Evolutionary conservation across 64 coral and sea anemone genomes (phyloP).

Genomic region (Anthopleura sola): DNA sequence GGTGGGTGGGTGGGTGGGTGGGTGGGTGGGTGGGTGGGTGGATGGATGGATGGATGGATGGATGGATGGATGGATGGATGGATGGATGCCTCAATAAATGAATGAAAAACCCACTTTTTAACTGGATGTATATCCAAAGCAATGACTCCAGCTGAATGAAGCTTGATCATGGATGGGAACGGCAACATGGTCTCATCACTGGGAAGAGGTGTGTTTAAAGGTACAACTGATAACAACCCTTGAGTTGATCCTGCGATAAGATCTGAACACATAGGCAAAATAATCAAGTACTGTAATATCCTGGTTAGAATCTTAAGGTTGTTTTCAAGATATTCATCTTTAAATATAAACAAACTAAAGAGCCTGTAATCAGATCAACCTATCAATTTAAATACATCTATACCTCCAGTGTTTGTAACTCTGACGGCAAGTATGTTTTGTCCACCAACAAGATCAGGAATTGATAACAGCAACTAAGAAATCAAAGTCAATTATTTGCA

Average conservation of each 20-base stretch:
- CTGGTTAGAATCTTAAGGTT: no score
- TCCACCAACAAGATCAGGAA: slow-evolving; percentile 13
- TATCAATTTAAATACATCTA: not conserved
- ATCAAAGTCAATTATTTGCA: not conserved
- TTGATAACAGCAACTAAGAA: not conserved
- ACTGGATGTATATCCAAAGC: slow-evolving; percentile 11
- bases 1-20: no score
- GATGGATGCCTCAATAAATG: no score
- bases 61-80: no score
- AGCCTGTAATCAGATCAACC: no score
- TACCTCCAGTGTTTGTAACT: not conserved
- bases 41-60: no score
- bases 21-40: no score
- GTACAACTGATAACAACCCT: not conserved
- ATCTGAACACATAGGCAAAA: not conserved
- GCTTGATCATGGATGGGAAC: not conserved
- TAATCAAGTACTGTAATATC: not conserved
- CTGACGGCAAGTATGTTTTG: slow-evolving; percentile 7
- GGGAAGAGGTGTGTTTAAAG: slow-evolving; percentile 2
- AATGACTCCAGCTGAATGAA: slow-evolving; percentile 24
- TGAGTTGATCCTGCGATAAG: slow-evolving; percentile 1
- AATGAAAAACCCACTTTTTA: not conserved
- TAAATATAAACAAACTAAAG: no score
- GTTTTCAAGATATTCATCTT: no score
- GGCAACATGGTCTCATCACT: not conserved